Conservation (phyloP, 2,888 invertebrate species). For the Alloscopus bannaensis region DNA sequence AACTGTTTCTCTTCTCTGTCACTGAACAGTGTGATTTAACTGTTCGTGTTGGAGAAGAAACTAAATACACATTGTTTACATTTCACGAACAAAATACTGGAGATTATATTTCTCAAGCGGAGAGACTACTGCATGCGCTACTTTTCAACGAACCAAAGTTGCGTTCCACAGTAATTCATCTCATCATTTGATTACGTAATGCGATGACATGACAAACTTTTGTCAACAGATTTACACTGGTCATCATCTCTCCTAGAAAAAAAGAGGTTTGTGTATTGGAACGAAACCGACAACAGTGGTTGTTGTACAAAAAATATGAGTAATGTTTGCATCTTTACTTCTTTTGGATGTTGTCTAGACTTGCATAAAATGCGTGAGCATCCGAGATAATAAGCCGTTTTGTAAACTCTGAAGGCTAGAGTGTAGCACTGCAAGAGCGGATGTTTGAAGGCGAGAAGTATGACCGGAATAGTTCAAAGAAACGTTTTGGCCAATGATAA, state of each 20-base stretch:
- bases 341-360: no score
- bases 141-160: no score
- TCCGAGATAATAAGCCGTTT: neutral
- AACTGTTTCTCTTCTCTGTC: no score
- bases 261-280: neutral
- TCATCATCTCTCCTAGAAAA: neutral
- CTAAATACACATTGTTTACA: neutral
- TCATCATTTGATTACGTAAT: conserved; percentile 48
- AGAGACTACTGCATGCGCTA: no score
- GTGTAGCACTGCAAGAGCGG: conserved; percentile 14
- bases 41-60: neutral
- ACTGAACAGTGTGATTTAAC: no score
- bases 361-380: conserved; percentile 11
- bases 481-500: conserved; percentile 48
- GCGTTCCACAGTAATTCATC: no score
- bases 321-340: conserved; percentile 45
- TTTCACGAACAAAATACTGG: neutral
- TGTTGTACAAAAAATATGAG: conserved; percentile 13
- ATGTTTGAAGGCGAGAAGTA: neutral
- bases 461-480: conserved; percentile 54
- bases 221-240: neutral
- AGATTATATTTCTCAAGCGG: no score
- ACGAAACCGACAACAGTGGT: neutral
- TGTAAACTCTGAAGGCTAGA: neutral
- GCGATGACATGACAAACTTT: conserved; percentile 10